A percentile compares a stretch with the other conserved stretches of the same genome.
These are phyloP conservation scores for Hypotaenidia philippensis DNA, from an alignment of 2,797 vertebrate genomes.

Conservation along the genomic window DNA sequence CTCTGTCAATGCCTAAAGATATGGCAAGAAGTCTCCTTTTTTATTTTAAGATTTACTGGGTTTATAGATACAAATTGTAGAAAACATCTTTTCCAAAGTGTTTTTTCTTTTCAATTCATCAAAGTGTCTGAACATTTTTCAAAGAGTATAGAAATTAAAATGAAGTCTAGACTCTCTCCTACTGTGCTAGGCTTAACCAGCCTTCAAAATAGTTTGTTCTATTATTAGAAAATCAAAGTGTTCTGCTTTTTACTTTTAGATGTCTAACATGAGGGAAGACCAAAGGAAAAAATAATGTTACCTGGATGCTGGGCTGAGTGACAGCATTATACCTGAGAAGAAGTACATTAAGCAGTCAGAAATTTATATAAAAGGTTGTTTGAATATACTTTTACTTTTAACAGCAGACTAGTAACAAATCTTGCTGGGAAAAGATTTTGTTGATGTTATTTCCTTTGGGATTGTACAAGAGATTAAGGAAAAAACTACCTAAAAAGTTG, in stretches of 20 bases:
- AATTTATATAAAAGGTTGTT: neutral
- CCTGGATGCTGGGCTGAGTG: neutral
- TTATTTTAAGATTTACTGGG: neutral
- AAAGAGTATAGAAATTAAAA: neutral
- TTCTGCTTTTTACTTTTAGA: neutral
- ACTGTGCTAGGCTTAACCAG: neutral
- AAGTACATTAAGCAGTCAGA: neutral
- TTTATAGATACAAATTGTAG: neutral
- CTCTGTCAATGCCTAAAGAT: neutral
- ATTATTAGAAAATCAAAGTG: neutral
- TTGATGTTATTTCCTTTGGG: neutral
- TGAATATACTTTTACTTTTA: neutral
- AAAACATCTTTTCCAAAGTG: neutral
- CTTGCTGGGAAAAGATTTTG: neutral
- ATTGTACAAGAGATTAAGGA: neutral
- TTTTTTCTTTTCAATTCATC: neutral
- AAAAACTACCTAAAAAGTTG: neutral
- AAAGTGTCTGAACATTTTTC: neutral
- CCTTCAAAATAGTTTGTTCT: neutral
- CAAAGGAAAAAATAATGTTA: neutral
- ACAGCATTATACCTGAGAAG: neutral
- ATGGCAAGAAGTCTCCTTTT: neutral
- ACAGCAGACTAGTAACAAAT: neutral
- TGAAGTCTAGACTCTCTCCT: neutral
- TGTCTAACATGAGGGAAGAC: neutral